phyloP scores from a whole-genome alignment of 2,888 invertebrate species.

The Dryobotodes eremita region DNA sequence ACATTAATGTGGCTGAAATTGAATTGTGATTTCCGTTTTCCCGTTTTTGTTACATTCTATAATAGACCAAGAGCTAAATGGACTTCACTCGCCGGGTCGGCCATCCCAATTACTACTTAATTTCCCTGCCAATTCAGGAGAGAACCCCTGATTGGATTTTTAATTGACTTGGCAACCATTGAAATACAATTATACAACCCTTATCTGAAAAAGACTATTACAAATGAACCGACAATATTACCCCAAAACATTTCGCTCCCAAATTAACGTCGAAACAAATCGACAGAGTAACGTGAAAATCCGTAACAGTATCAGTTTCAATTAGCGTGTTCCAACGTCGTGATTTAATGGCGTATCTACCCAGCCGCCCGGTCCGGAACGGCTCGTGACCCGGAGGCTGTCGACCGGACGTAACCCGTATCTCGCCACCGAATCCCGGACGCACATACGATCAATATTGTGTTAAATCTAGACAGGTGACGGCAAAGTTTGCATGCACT shows the following conservation, averaged over 20 bases:
- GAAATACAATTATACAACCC: constrained; percentile 18
- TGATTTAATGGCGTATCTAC: constrained; percentile 33
- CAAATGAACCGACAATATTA: constrained; percentile 50
- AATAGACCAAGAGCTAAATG: neutral
- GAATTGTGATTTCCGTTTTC: neutral
- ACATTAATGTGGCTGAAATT: neutral
- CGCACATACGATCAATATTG: constrained; percentile 54
- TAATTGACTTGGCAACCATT: constrained; percentile 26
- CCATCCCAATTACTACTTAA: neutral
- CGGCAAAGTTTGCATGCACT: constrained; percentile 24
- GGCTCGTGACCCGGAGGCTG: constrained; percentile 64
- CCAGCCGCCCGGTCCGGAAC: constrained; percentile 13
- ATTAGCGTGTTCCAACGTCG: constrained; percentile 46
- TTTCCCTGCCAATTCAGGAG: constrained; percentile 1
- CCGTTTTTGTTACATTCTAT: neutral
- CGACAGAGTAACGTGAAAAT: constrained; percentile 29
- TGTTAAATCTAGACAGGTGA: constrained; percentile 41
- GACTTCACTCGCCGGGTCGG: neutral
- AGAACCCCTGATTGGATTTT: constrained; percentile 11
- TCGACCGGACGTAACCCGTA: constrained; percentile 59
- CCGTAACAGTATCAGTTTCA: constrained; percentile 48
- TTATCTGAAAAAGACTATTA: constrained; percentile 24
- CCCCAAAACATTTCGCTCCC: constrained; percentile 20
- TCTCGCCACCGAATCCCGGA: constrained; percentile 46
- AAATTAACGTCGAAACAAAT: constrained; percentile 33